These are phyloP conservation scores for Pollenia griseotomentosa DNA, from an alignment of 2,888 invertebrate genomes.

Conservation along the genomic window DNA sequence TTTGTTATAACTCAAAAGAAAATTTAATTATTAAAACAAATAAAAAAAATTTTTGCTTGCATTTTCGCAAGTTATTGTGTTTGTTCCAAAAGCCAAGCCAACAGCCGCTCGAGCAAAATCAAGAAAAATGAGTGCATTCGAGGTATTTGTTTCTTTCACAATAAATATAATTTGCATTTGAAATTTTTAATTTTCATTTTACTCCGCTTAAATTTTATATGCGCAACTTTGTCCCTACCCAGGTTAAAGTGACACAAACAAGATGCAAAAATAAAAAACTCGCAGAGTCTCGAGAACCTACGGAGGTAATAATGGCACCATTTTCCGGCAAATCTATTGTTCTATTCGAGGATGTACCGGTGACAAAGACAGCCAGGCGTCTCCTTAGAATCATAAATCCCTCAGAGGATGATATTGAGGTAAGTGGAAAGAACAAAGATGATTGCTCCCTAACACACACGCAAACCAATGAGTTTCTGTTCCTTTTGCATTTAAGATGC, in stretches of 20 bases:
- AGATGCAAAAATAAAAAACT: constrained; percentile 80
- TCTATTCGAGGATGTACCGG: constrained; percentile 88
- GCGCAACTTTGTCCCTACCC: neutral
- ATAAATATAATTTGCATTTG: constrained; percentile 2
- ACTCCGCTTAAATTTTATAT: neutral
- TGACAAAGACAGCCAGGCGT: constrained; percentile 86
- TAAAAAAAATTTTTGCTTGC: neutral
- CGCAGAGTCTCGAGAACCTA: constrained; percentile 83
- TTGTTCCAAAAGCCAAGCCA: neutral
- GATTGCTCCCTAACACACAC: neutral
- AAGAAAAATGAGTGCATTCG: constrained; percentile 82
- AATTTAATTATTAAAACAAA: neutral
- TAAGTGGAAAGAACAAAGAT: constrained; percentile 76
- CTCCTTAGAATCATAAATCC: constrained; percentile 87
- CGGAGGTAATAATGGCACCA: constrained; percentile 86
- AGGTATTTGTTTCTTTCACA: constrained; percentile 77
- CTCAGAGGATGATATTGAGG: constrained; percentile 83
- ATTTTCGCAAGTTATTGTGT: neutral
- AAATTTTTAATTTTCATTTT: constrained; percentile 26
- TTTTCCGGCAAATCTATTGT: constrained; percentile 88
- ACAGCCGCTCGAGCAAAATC: neutral
- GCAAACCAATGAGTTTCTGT: no score
- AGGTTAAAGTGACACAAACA: constrained; percentile 83
- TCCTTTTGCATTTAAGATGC: no score
- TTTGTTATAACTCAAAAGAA: neutral